Conservation (phyloP, 2,797 vertebrate genomes). For the Sebastes diploproa region DNA sequence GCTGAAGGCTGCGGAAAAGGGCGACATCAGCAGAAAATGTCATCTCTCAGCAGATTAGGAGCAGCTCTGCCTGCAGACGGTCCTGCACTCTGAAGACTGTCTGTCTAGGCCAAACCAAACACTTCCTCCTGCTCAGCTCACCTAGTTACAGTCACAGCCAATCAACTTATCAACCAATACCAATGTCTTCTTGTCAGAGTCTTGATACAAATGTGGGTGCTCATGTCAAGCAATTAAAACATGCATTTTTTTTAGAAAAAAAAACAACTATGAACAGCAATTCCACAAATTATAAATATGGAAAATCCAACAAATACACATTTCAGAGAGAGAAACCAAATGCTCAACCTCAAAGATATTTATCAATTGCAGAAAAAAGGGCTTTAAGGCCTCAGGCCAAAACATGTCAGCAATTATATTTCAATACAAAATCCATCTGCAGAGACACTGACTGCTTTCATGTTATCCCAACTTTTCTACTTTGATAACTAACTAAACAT, state of each 20-base stretch:
- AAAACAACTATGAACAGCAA: no score
- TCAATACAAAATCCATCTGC: neutral
- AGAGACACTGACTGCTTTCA: neutral
- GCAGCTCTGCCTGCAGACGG: conserved; percentile 26
- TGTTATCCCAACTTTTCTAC: neutral
- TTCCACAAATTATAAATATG: neutral
- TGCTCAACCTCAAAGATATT: neutral
- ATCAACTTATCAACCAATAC: neutral
- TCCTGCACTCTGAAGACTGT: conserved; percentile 12
- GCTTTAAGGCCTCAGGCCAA: neutral
- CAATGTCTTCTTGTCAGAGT: neutral
- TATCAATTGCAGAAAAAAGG: neutral
- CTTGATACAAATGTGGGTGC: neutral
- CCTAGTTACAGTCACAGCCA: neutral
- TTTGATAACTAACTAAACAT: neutral
- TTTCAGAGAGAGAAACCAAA: neutral
- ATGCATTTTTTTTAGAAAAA: neutral
- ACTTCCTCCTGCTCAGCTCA: conserved; percentile 19
- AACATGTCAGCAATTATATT: neutral
- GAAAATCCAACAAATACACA: neutral
- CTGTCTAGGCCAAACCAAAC: conserved; percentile 18
- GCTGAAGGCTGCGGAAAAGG: conserved; percentile 38
- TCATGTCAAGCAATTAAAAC: neutral
- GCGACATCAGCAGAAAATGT: conserved; percentile 68
- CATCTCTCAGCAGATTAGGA: conserved; percentile 59